These are phyloP conservation scores for Hirudinaria manillensis DNA, from an alignment of 2,888 invertebrate genomes.

Conservation along the genomic window DNA sequence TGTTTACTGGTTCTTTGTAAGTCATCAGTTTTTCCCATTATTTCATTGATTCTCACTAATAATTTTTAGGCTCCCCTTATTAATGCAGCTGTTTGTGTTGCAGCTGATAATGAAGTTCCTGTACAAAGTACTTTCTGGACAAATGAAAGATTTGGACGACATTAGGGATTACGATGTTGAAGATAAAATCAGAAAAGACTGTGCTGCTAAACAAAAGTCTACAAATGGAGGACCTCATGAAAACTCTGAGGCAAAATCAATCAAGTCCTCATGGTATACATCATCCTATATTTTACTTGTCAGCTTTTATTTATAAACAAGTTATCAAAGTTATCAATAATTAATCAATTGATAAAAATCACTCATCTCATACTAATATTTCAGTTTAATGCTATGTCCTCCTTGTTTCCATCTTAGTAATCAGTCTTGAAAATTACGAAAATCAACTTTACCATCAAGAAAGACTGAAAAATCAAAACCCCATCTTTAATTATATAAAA, in stretches of 20 bases:
- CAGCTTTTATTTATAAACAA: too few species aligned
- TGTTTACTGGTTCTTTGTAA: conserved; percentile 53
- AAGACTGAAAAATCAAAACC: too few species aligned
- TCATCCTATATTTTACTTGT: not conserved
- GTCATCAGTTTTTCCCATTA: conserved; percentile 28
- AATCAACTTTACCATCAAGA: too few species aligned
- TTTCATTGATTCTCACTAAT: not conserved
- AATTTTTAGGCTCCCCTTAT: not conserved
- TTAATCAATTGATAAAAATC: too few species aligned
- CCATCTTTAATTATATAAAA: too few species aligned
- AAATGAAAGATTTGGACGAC: conserved; percentile 50
- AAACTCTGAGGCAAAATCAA: not conserved
- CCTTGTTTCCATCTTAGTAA: too few species aligned
- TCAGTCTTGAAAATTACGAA: too few species aligned
- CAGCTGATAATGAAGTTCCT: conserved; percentile 50
- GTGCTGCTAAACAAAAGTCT: not conserved
- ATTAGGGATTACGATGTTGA: conserved; percentile 48
- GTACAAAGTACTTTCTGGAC: conserved; percentile 49
- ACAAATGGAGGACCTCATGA: not conserved
- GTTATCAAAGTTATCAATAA: too few species aligned
- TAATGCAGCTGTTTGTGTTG: not conserved
- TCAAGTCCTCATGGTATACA: not conserved
- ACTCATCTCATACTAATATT: too few species aligned
- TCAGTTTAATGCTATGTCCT: too few species aligned
- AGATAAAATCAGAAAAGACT: conserved; percentile 30